Conservation (phyloP, 2,888 invertebrate species). For the Amphipyra tragopoginis region DNA sequence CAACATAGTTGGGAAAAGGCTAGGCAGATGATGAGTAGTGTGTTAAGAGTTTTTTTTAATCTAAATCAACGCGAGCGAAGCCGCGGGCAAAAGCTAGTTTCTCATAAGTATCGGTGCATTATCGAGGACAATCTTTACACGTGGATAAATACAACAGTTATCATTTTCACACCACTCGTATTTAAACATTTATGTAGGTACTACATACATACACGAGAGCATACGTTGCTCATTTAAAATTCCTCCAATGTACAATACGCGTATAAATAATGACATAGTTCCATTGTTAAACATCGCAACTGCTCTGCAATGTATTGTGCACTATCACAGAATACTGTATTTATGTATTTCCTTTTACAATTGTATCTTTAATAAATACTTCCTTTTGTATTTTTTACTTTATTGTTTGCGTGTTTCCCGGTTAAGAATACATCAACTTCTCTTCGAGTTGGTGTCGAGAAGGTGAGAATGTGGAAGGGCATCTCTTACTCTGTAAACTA, state of each 20-base stretch:
- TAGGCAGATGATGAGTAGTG: too few relatives aligned
- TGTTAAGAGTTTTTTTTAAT: too few relatives aligned
- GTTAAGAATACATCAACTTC: background rate
- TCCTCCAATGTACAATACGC: slow-evolving; percentile 33
- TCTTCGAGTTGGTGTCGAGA: background rate
- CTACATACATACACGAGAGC: slow-evolving; percentile 2
- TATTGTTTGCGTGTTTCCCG: background rate
- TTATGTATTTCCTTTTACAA: slow-evolving; percentile 27
- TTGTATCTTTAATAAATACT: slow-evolving; percentile 29
- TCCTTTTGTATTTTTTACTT: background rate
- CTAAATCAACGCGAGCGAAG: too few relatives aligned
- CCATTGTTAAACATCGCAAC: slow-evolving; percentile 39
- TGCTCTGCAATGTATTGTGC: slow-evolving; percentile 31
- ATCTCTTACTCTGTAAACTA: too few relatives aligned
- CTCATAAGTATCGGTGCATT: too few relatives aligned
- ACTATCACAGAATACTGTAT: slow-evolving; percentile 12
- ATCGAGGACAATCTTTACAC: too few relatives aligned
- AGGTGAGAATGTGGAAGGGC: too few relatives aligned
- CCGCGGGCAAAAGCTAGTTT: too few relatives aligned
- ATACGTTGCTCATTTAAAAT: slow-evolving; percentile 38
- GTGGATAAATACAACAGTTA: background rate
- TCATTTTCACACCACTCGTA: background rate
- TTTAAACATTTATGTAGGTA: too few relatives aligned
- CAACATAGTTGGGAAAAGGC: too few relatives aligned
- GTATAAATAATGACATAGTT: slow-evolving; percentile 43